Evolutionary conservation across 2,797 vertebrate species (phyloP), one percentile per base, ranked within the genome.

Genomic region (Malacoraja senta): DNA sequence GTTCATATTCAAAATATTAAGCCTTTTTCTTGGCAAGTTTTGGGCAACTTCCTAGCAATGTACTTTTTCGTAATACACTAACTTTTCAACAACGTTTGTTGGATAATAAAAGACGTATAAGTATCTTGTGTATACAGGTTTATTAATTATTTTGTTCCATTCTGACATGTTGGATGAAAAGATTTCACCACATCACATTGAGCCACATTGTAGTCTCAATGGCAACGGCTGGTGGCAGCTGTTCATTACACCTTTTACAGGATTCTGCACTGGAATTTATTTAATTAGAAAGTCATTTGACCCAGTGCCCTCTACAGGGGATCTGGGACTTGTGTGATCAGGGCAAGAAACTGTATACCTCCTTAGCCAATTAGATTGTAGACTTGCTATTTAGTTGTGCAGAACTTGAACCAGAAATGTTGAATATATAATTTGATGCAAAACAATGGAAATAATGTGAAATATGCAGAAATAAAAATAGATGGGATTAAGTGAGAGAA

Each of bases 251-350:
- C 1, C n/a, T 86, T 83, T 63, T 88, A 88, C 21, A n/a, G 61
- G 61, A 88, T 88, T 63, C 61, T 21, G 17, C 61, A 21, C 61
- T 65, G 61, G 58, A 65, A 88, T 65, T 88, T 88, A 63, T n/a
- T 88, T 65, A 65, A 88, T 65, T 65, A 32, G 84, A 88, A 63
- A 32, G 29, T 15, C 17, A 13, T 65, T 65, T 65, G 29, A 32
- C 7, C 12, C 61, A 88, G n/a, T 32, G n/a, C 15, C 17, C 84
- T 65, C 61, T 35, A 35, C 58, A 65, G 15, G 1, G 32, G 84
- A 88, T 88, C 61, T 88, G 29, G 58, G 83, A 86, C 26, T 29
- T n/a, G 26, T 86, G 15, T 88, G 84, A 88, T 65, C n/a, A 65
- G n/a, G 84, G 12, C 15, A 26, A 86, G 7, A 29, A 86, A 61